Evolutionary conservation across 2,797 vertebrate genomes (phyloP).

Genomic region (Pseudopleuronectes americanus): DNA sequence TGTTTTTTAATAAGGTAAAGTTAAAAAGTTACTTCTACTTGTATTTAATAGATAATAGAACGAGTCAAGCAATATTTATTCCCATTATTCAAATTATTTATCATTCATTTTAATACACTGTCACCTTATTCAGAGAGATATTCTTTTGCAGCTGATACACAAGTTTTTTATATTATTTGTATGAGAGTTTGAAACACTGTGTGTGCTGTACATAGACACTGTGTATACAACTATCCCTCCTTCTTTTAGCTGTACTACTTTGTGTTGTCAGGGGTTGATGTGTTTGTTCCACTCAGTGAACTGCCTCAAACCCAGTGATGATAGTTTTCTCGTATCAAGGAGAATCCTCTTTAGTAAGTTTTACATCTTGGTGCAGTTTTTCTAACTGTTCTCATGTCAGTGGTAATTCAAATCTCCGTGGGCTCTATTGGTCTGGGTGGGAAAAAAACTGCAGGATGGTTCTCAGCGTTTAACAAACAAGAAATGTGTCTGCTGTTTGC

Average conservation of each 20-base stretch:
- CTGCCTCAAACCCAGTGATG: neutral
- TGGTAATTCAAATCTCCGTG: neutral
- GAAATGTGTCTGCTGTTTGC: conserved; percentile 27
- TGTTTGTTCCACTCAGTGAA: neutral
- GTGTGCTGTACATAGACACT: neutral
- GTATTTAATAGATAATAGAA: too few species aligned
- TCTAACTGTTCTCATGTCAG: conserved; percentile 8
- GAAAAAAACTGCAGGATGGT: neutral
- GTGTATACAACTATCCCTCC: neutral
- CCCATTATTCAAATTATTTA: neutral
- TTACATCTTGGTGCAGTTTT: neutral
- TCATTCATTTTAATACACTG: neutral
- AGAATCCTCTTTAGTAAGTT: neutral
- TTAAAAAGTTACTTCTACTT: neutral
- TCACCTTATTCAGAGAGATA: too few species aligned
- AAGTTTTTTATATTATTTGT: neutral
- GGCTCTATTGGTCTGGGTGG: neutral
- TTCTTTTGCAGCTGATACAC: neutral
- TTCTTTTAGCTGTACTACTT: neutral
- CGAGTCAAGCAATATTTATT: neutral
- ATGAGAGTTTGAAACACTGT: neutral
- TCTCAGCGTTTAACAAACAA: conserved; percentile 8
- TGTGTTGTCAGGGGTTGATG: neutral
- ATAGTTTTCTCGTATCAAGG: neutral
- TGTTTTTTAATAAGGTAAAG: neutral